Percentiles rank a stretch among this genome's conserved stretches.
Evolutionary conservation across 2,113 vertebrate genomes (phyloP).

Genomic region (Hystrix brachyura): DNA sequence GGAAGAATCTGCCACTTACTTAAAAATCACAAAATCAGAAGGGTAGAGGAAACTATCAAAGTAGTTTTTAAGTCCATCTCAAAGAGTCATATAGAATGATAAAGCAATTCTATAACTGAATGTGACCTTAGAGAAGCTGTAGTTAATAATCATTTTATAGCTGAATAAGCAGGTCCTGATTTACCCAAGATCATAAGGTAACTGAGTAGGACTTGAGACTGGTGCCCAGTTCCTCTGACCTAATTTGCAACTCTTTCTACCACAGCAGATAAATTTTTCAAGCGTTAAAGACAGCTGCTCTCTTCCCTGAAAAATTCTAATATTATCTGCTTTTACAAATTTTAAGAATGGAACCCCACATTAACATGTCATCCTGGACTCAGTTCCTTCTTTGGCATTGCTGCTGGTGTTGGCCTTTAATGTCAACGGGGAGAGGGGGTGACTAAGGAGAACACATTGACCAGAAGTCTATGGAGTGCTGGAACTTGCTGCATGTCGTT

Average conservation of each 20-base stretch:
- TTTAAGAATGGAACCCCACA: not conserved
- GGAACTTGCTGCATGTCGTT: not conserved
- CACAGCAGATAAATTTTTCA: not conserved
- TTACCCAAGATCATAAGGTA: conserved; percentile 14
- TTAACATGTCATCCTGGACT: not conserved
- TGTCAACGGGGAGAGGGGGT: not conserved
- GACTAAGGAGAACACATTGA: not conserved
- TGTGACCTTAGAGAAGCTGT: not conserved
- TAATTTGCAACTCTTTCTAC: not conserved
- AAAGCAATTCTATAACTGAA: conserved; percentile 18
- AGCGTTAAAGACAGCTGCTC: not conserved
- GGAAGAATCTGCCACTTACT: not conserved
- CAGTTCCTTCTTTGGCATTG: not conserved
- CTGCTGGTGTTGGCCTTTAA: not conserved
- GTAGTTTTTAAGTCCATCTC: conserved; percentile 8
- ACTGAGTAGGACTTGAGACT: not conserved
- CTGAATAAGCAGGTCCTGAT: not conserved
- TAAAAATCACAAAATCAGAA: conserved; percentile 34
- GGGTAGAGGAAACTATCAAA: not conserved
- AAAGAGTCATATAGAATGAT: not conserved
- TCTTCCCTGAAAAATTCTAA: not conserved
- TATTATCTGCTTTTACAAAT: not conserved
- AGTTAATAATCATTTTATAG: not conserved
- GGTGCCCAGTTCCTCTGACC: not conserved
- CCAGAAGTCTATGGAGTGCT: not conserved